A percentile compares a stretch with the other conserved stretches of the same genome.
Evolutionary conservation across 2,888 invertebrate genomes (phyloP).

Genomic region (Sphaerophoria taeniata): DNA sequence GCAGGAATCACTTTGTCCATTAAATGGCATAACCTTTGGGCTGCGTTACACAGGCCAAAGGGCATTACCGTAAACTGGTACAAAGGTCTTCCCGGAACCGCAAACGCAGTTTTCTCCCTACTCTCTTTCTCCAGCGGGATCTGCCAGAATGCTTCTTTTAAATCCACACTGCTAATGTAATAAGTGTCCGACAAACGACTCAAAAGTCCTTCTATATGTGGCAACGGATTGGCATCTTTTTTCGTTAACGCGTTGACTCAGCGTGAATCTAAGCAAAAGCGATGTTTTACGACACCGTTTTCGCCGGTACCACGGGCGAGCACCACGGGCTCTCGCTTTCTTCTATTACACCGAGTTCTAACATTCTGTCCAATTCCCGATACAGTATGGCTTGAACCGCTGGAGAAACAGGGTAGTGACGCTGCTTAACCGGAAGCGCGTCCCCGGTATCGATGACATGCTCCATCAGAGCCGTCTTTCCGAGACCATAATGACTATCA

Average conservation of each 20-base stretch:
- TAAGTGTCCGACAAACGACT: constrained; percentile 57
- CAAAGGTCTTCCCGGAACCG: too few species aligned
- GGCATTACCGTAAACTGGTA: too few species aligned
- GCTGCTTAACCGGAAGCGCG: neutral
- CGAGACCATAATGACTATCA: neutral
- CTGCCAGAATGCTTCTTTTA: constrained; percentile 36
- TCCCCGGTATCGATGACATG: neutral
- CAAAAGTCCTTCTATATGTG: constrained; percentile 53
- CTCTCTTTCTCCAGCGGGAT: constrained; percentile 26
- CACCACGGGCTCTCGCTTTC: neutral
- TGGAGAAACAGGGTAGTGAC: neutral
- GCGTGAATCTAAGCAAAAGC: constrained; percentile 1
- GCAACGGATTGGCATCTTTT: constrained; percentile 1
- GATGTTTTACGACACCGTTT: too few species aligned
- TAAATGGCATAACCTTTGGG: too few species aligned
- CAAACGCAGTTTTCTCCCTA: too few species aligned
- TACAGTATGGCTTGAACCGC: neutral
- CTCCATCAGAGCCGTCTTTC: neutral
- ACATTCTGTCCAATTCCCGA: too few species aligned
- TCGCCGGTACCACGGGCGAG: constrained; percentile 12
- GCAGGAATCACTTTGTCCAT: too few species aligned
- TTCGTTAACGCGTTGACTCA: neutral
- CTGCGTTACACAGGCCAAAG: too few species aligned
- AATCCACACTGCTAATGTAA: constrained; percentile 40
- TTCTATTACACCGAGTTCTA: neutral